Evolutionary conservation across 2,888 invertebrate species (phyloP).

Genomic region (Drosophila borealis): DNA sequence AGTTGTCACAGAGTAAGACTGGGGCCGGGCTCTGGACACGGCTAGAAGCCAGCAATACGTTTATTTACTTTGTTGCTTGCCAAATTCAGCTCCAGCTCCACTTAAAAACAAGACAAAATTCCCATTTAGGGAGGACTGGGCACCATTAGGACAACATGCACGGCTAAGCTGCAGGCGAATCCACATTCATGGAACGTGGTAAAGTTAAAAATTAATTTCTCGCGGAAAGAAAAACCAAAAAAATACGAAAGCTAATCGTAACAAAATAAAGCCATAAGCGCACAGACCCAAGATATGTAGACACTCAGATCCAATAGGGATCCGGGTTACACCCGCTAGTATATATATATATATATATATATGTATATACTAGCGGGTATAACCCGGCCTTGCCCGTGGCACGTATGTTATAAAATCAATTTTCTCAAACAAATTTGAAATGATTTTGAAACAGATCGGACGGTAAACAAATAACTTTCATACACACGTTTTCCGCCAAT

Average conservation of each 20-base stretch:
- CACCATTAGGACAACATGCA: constrained; percentile 75
- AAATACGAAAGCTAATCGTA: constrained; percentile 20
- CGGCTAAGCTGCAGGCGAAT: constrained; percentile 49
- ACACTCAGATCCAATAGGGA: constrained; percentile 1
- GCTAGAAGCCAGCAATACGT: constrained; percentile 27
- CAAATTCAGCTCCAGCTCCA: constrained; percentile 42
- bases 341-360: constrained; percentile 17
- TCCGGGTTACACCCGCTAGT: no score
- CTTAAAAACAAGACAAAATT: constrained; percentile 50
- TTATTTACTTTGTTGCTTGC: constrained; percentile 64
- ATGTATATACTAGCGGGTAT: no score
- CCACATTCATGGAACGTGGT: constrained; percentile 35
- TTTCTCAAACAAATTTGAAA: no score
- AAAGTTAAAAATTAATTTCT: constrained; percentile 77
- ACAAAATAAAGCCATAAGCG: no score
- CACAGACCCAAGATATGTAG: constrained; percentile 7
- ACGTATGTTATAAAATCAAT: no score
- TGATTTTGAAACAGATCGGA: no score
- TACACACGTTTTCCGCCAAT: no score
- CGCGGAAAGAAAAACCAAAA: constrained; percentile 50
- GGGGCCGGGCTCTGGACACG: constrained; percentile 15
- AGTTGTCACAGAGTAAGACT: constrained; percentile 60
- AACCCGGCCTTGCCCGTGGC: no score
- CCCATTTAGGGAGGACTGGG: constrained; percentile 4
- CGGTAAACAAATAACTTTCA: no score